phyloP scores from a whole-genome alignment of 2,113 vertebrate genomes.

The Solea solea region DNA sequence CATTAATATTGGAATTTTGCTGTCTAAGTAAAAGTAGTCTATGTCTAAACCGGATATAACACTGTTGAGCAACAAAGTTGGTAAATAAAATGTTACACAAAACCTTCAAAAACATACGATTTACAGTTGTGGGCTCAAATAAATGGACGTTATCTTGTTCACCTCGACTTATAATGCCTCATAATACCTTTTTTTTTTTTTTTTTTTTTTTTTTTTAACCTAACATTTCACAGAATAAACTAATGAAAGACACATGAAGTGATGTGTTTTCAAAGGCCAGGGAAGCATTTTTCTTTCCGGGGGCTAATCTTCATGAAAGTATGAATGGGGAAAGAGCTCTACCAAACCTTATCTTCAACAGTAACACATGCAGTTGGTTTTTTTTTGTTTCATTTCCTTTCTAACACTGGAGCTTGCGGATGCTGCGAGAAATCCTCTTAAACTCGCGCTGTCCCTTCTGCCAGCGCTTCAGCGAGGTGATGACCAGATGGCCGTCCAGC shows the following conservation, averaged over 20 bases:
- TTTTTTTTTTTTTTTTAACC: too few species aligned
- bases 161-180: too few species aligned
- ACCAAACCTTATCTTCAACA: slow-evolving; percentile 19
- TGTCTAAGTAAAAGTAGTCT: too few species aligned
- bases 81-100: too few species aligned
- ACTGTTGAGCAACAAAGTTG: too few species aligned
- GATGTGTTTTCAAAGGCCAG: slow-evolving; percentile 12
- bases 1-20: too few species aligned
- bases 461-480: slow-evolving; percentile 97
- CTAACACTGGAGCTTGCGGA: slow-evolving; percentile 96
- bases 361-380: slow-evolving; percentile 12
- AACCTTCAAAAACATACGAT: too few species aligned
- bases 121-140: too few species aligned
- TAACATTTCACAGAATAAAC: background rate
- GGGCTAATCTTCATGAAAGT: background rate
- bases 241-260: background rate
- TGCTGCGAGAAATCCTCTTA: slow-evolving; percentile 96
- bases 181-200: too few species aligned
- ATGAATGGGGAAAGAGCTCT: slow-evolving; percentile 5
- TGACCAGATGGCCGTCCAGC: slow-evolving; percentile 92
- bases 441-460: slow-evolving; percentile 95
- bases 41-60: too few species aligned
- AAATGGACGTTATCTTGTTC: too few species aligned
- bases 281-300: background rate
- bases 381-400: background rate